These are phyloP conservation scores for Clitarchus hookeri DNA, from an alignment of 2,888 invertebrate genomes.

Conservation along the genomic window DNA sequence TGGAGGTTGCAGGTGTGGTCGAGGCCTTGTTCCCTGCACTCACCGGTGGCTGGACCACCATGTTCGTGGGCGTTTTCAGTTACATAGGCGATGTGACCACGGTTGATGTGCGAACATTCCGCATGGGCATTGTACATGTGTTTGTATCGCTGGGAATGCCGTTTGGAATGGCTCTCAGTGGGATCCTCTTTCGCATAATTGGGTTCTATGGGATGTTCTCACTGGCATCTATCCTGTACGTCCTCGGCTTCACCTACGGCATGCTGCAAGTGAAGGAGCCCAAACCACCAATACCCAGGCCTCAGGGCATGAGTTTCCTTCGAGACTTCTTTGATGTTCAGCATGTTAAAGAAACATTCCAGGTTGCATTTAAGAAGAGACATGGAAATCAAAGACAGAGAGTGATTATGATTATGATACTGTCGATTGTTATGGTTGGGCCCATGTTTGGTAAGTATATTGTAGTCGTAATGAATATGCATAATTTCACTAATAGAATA, in stretches of 20 bases:
- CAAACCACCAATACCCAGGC: slow-evolving; percentile 18
- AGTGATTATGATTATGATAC: slow-evolving; percentile 57
- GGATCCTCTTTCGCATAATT: slow-evolving; percentile 54
- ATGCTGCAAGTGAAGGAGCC: slow-evolving; percentile 55
- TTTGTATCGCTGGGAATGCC: slow-evolving; percentile 64
- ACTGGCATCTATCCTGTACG: slow-evolving; percentile 55
- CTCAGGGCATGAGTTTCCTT: slow-evolving; percentile 40
- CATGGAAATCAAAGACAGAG: slow-evolving; percentile 55
- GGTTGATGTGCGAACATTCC: slow-evolving; percentile 60
- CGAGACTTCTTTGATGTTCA: slow-evolving; percentile 54
- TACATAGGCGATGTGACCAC: slow-evolving; percentile 71
- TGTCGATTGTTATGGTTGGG: slow-evolving; percentile 59
- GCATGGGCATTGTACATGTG: slow-evolving; percentile 64
- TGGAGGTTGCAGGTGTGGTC: slow-evolving; percentile 74
- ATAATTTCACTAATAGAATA: no score
- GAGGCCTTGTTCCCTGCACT: slow-evolving; percentile 82
- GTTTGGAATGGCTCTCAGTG: slow-evolving; percentile 61
- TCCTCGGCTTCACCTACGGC: slow-evolving; percentile 58
- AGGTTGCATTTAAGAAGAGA: slow-evolving; percentile 59
- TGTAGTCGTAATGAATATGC: background rate
- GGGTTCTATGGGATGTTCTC: slow-evolving; percentile 62
- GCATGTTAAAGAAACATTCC: slow-evolving; percentile 59
- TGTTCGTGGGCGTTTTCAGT: slow-evolving; percentile 89
- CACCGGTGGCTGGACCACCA: slow-evolving; percentile 85
- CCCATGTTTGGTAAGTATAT: slow-evolving; percentile 58